Conservation (phyloP, 1,140 invertebrate species). For the Drosophila nikananu region DNA sequence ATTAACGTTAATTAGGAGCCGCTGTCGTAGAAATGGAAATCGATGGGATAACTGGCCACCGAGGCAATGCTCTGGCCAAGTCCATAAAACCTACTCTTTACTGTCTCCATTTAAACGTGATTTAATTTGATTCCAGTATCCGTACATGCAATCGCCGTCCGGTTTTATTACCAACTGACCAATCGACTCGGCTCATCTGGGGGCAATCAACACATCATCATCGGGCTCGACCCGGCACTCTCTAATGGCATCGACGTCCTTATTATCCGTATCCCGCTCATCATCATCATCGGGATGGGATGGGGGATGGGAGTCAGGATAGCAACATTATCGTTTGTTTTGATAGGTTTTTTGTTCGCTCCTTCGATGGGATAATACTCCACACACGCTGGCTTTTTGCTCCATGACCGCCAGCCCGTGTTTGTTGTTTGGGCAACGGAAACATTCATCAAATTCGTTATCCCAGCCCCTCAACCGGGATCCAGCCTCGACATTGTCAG, state of each 20-base stretch:
- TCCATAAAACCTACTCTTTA: constrained; percentile 29
- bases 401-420: constrained; percentile 17
- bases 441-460: constrained; percentile 78
- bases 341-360: constrained; percentile 67
- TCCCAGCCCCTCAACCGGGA: constrained; percentile 17
- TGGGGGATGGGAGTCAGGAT: neutral
- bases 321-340: constrained; percentile 78
- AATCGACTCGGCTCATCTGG: constrained; percentile 66
- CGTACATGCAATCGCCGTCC: constrained; percentile 38
- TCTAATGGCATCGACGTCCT: constrained; percentile 69
- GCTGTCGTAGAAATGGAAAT: constrained; percentile 10
- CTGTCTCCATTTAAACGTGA: constrained; percentile 59
- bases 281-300: constrained; percentile 43
- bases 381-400: constrained; percentile 44
- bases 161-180: constrained; percentile 65
- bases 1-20: constrained; percentile 44
- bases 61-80: constrained; percentile 11
- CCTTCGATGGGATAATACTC: constrained; percentile 30
- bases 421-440: constrained; percentile 54
- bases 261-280: constrained; percentile 69
- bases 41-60: neutral
- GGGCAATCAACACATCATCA: constrained; percentile 74
- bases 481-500: constrained; percentile 53
- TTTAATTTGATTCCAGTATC: constrained; percentile 69
- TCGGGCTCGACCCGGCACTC: constrained; percentile 28